Evolutionary conservation across 2,888 invertebrate genomes (phyloP).

Genomic region (Eupithecia tripunctaria): DNA sequence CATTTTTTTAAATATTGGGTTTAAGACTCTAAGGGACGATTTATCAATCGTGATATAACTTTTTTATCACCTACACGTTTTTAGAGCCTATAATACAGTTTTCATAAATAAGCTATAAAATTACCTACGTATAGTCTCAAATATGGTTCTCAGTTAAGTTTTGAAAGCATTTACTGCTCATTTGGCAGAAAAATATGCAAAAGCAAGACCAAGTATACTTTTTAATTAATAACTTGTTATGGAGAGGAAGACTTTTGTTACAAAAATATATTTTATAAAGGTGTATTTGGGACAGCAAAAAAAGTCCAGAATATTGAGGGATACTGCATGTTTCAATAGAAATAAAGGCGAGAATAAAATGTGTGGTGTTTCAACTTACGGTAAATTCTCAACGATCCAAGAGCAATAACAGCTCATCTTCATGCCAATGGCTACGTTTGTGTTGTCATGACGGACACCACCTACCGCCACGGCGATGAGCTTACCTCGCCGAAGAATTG

Average conservation of each 20-base stretch:
- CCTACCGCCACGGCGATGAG: constrained; percentile 66
- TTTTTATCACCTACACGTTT: not conserved
- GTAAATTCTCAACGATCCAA: constrained; percentile 65
- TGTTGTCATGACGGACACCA: constrained; percentile 54
- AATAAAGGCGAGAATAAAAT: not conserved
- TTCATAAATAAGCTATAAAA: no score
- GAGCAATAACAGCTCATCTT: constrained; percentile 65
- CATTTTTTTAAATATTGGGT: constrained; percentile 32
- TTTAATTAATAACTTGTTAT: no score
- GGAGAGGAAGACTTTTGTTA: not conserved
- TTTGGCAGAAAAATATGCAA: no score
- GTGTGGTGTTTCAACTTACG: constrained; percentile 51
- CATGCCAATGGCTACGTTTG: constrained; percentile 62
- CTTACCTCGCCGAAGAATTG: constrained; percentile 56
- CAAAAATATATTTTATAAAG: no score
- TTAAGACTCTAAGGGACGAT: not conserved
- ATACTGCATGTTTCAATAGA: not conserved
- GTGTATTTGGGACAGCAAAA: no score
- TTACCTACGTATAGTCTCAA: no score
- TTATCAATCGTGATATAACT: not conserved
- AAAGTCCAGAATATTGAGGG: no score
- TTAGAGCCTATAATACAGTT: no score
- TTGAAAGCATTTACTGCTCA: no score
- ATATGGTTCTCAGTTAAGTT: no score
- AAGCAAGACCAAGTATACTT: no score